Conservation (phyloP, 2,888 invertebrate genomes). For the Polydrusus tereticollis region DNA sequence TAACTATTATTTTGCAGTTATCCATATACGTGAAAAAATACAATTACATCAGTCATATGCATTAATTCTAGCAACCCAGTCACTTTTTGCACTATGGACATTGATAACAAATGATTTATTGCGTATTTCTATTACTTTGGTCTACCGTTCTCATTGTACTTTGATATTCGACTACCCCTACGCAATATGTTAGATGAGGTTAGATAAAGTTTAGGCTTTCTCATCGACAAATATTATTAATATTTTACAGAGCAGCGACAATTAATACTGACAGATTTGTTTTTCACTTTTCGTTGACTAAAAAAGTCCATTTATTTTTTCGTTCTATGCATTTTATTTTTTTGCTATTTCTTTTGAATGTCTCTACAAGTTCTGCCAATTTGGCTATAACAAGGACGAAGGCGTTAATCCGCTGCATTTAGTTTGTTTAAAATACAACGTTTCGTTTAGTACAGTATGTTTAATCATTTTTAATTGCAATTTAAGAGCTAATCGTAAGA, state of each 20-base stretch:
- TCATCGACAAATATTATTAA: conserved; percentile 52
- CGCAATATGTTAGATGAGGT: conserved; percentile 62
- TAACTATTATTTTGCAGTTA: background rate
- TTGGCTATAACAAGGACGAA: too few relatives aligned
- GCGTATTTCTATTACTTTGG: conserved; percentile 47
- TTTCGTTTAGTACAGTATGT: too few relatives aligned
- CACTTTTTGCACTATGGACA: conserved; percentile 29
- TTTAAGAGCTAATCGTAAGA: too few relatives aligned
- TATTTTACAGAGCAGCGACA: conserved; percentile 38
- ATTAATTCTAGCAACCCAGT: conserved; percentile 56
- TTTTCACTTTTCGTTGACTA: too few relatives aligned
- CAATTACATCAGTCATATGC: conserved; percentile 63
- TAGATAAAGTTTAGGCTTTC: conserved; percentile 56
- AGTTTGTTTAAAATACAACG: too few relatives aligned
- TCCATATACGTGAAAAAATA: conserved; percentile 58
- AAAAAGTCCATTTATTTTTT: too few relatives aligned
- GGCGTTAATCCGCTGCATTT: too few relatives aligned
- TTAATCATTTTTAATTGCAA: too few relatives aligned
- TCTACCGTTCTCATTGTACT: conserved; percentile 60
- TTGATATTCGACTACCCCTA: conserved; percentile 65
- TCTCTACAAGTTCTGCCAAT: too few relatives aligned
- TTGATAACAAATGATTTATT: conserved; percentile 40
- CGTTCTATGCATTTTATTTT: too few relatives aligned
- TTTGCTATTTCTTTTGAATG: too few relatives aligned
- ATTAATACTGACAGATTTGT: background rate